Evolutionary conservation across 2,888 invertebrate genomes (phyloP), one percentile per base, ranked within the genome.

Genomic region (Oligia latruncula): DNA sequence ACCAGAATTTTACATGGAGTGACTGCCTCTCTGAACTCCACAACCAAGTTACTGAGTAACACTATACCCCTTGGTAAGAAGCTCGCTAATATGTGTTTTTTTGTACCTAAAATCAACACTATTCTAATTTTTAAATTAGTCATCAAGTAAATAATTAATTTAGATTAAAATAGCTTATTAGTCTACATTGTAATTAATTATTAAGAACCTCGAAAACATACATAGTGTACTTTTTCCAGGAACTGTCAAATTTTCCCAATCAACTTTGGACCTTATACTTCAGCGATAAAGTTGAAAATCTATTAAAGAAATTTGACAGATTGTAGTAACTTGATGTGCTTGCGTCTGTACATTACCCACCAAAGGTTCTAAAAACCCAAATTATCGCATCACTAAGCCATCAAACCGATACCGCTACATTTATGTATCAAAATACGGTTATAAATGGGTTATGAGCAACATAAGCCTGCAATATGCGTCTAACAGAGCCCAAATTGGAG

Each of bases 401-500:
- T 77, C 23, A 20, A 60, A 62, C 72, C n/a, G 68, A 74, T 78
- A 35, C 17, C 1, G 1, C 35, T 20, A 55, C 29, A 73, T 64
- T 66, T 70, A 43, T 58, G 62, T 65, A 65, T 68, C 43, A 52
- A 80, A 79, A 81, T 82, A 77, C 79, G 58, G 64, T 66, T 49
- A 76, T 71, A 74, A 77, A 81, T 62, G 52, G 40, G 17, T 67
- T 66, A 62, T 49, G 68, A 29, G 68, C 60, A 68, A 75, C 70
- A 67, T 80, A 80, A 78, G 67, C 78, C 73, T 58, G 78, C 76
- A 80, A 81, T 87, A 88, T 80, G 80, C 81, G 72, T 81, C 84
- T 74, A 86, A 65, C 78, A 55, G 71, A 67, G 68, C 82, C 78
- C 71, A 88, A 88, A 88, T 89, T 84, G 86, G 83, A 80, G 80